These are phyloP conservation scores for Acanthopagrus latus DNA, from an alignment of 2,797 vertebrate species.

Conservation along the genomic window DNA sequence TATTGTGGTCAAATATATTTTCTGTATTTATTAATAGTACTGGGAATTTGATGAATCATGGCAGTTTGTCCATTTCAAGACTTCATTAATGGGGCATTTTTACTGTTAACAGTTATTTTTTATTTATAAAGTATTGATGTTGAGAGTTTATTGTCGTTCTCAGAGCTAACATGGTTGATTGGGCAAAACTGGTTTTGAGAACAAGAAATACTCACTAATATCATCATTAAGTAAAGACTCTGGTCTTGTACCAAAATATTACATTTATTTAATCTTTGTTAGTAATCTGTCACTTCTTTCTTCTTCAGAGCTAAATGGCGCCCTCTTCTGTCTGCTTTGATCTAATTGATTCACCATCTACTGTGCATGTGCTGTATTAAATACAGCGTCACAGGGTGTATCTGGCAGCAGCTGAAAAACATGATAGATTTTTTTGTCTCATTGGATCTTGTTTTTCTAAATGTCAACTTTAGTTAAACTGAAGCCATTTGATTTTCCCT, in stretches of 20 bases:
- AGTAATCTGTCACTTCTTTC: not conserved
- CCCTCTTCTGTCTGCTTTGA: slow-evolving; percentile 61
- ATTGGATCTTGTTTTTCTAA: slow-evolving; percentile 41
- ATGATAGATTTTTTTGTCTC: slow-evolving; percentile 45
- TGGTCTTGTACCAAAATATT: not conserved
- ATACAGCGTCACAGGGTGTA: not conserved
- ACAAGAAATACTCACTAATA: not conserved
- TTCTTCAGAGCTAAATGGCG: slow-evolving; percentile 32
- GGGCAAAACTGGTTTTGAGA: not conserved
- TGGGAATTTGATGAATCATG: no score
- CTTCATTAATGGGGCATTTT: not conserved
- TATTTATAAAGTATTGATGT: not conserved
- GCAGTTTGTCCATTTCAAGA: not conserved
- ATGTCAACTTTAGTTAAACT: slow-evolving; percentile 63
- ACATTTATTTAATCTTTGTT: not conserved
- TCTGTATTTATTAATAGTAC: no score
- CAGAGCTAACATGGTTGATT: not conserved
- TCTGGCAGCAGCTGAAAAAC: slow-evolving; percentile 13
- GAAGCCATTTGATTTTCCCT: slow-evolving; percentile 23
- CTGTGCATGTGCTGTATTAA: slow-evolving; percentile 8
- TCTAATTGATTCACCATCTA: slow-evolving; percentile 10
- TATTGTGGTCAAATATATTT: no score
- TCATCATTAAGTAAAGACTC: not conserved
- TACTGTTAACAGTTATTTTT: not conserved
- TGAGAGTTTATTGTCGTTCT: not conserved